A percentile compares a stretch with the other conserved stretches of the same genome.
Evolutionary conservation across 2,797 vertebrate genomes (phyloP).

Genomic region (Eulemur albifrons): DNA sequence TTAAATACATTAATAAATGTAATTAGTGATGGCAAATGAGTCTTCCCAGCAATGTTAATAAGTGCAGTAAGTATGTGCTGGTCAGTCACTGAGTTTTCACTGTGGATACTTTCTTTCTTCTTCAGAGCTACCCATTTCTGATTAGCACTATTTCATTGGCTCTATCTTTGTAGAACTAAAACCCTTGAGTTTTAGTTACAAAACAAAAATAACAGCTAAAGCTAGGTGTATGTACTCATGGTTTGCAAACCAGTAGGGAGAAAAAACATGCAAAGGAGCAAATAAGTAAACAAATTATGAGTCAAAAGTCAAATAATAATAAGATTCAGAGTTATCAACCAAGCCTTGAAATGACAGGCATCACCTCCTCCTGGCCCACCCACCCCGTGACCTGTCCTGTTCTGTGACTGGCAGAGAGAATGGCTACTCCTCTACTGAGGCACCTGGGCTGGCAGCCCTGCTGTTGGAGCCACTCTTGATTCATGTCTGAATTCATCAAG

Average conservation of each 20-base stretch:
- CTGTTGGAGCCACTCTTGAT: neutral
- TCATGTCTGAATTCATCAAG: neutral
- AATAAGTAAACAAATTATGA: neutral
- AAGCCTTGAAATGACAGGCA: neutral
- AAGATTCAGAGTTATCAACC: neutral
- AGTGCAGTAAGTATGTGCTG: neutral
- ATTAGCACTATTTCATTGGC: neutral
- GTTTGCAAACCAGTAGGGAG: neutral
- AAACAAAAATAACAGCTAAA: neutral
- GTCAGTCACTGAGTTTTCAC: neutral
- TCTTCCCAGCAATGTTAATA: neutral
- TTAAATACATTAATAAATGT: neutral
- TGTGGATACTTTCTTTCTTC: neutral
- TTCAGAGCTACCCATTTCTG: neutral
- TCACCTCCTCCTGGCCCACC: neutral
- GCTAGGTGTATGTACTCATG: neutral
- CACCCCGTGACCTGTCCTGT: neutral
- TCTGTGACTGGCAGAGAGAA: neutral
- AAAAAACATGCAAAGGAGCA: neutral
- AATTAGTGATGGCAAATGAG: neutral
- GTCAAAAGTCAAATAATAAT: neutral
- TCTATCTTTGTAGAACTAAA: neutral
- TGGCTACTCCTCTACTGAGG: too few relatives aligned
- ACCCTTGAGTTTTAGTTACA: neutral
- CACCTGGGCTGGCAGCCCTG: neutral